A percentile compares a stretch with the other conserved stretches of the same genome.
Evolutionary conservation across 2,113 vertebrate genomes (phyloP).

Genomic region (Cyanoliseus patagonus): DNA sequence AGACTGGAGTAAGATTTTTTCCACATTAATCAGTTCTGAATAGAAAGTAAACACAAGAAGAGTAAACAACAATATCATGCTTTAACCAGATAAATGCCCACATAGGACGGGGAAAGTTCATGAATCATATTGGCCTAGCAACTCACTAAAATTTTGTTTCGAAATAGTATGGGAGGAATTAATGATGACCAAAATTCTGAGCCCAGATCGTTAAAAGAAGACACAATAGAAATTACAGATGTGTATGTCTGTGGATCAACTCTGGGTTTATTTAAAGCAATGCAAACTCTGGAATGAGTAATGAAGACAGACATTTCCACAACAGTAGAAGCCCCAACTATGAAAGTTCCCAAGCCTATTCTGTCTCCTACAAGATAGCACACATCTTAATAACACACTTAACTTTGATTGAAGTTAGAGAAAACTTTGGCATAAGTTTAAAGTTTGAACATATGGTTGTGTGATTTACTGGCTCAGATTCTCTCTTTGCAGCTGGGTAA

Average conservation of each 20-base stretch:
- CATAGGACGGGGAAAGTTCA: not conserved
- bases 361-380: not conserved
- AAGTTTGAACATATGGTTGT: not conserved
- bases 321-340: not conserved
- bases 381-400: not conserved
- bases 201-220: not conserved
- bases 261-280: not conserved
- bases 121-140: not conserved
- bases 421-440: not conserved
- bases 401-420: not conserved
- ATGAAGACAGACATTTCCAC: not conserved
- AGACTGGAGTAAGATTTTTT: not conserved
- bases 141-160: not conserved
- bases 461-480: not conserved
- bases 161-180: not conserved
- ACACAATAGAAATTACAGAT: not conserved
- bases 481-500: not conserved
- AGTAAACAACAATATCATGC: not conserved
- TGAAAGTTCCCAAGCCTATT: not conserved
- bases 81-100: not conserved
- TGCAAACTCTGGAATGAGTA: not conserved
- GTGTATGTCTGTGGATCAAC: fast-evolving
- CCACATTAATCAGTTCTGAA: not conserved
- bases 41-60: not conserved
- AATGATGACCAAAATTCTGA: not conserved